A percentile compares a stretch with the other conserved stretches of the same genome.
phyloP scores from a whole-genome alignment of 2,888 invertebrate genomes.

The Electrophaes corylata region DNA sequence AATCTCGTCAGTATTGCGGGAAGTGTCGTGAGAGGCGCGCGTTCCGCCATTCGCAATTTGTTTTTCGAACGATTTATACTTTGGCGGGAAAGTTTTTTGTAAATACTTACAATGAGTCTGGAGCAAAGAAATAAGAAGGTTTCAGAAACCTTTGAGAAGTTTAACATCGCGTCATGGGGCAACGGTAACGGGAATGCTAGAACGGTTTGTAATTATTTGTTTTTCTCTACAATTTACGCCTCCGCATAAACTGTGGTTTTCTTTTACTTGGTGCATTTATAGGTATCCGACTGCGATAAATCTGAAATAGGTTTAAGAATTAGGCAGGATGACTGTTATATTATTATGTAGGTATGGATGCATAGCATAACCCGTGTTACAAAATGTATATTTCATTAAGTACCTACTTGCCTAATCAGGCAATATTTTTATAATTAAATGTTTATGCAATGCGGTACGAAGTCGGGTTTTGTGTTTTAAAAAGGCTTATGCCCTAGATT shows the following conservation, averaged over 20 bases:
- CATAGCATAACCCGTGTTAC: no score
- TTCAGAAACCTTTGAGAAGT: conserved; percentile 74
- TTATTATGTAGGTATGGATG: no score
- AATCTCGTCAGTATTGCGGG: conserved; percentile 58
- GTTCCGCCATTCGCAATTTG: conserved; percentile 50
- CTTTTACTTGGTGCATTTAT: not conserved
- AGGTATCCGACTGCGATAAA: not conserved
- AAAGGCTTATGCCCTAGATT: not conserved
- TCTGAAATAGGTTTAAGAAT: not conserved
- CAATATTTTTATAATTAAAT: no score
- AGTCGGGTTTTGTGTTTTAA: not conserved
- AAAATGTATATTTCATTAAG: no score
- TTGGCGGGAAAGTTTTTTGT: conserved; percentile 65
- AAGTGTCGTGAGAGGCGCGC: conserved; percentile 61
- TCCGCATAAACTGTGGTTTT: conserved; percentile 1
- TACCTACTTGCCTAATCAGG: no score
- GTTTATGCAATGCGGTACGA: not conserved
- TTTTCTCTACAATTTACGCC: conserved; percentile 20
- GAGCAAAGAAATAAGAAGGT: conserved; percentile 76
- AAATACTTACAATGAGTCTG: conserved; percentile 65
- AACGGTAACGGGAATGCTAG: conserved; percentile 45
- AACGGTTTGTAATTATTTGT: conserved; percentile 59
- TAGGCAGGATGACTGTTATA: no score
- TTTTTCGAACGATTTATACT: conserved; percentile 46
- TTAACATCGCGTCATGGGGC: conserved; percentile 75